These are phyloP conservation scores for Alviniconcha strummeri DNA, from an alignment of 2,888 invertebrate genomes.

Conservation along the genomic window DNA sequence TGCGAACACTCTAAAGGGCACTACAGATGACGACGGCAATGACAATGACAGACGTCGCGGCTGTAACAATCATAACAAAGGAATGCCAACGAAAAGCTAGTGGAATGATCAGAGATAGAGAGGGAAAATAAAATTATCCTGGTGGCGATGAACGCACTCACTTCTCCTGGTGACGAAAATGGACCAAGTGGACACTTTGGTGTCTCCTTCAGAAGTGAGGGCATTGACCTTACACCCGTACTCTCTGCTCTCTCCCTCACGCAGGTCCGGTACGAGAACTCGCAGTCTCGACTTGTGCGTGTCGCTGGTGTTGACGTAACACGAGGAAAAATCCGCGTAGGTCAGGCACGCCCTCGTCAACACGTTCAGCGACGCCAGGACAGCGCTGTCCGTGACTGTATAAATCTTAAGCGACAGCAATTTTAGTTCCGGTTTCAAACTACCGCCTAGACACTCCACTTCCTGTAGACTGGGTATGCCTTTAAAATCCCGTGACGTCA, in stretches of 20 bases:
- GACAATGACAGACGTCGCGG: too few relatives aligned
- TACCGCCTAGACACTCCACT: constrained; percentile 27
- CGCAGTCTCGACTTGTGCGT: neutral
- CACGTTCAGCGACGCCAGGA: constrained; percentile 10
- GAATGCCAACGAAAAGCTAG: too few relatives aligned
- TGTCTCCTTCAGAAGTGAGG: neutral
- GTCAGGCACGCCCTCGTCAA: constrained; percentile 1
- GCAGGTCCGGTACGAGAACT: constrained; percentile 19
- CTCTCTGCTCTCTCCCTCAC: constrained; percentile 16
- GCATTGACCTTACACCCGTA: constrained; percentile 17
- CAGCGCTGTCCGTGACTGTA: neutral
- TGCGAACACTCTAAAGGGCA: too few relatives aligned
- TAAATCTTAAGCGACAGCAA: constrained; percentile 15
- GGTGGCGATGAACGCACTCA: neutral
- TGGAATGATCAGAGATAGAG: too few relatives aligned
- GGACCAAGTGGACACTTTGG: neutral
- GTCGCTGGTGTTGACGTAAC: neutral
- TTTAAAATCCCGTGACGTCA: constrained; percentile 16
- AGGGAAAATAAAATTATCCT: too few relatives aligned
- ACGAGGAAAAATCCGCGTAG: constrained; percentile 15
- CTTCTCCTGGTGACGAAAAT: constrained; percentile 1
- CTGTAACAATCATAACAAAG: too few relatives aligned
- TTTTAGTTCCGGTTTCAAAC: constrained; percentile 1
- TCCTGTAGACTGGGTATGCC: constrained; percentile 26
- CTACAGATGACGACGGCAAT: too few relatives aligned